These are phyloP conservation scores for Ascaphus truei DNA, from an alignment of 2,113 vertebrate genomes.

Conservation along the genomic window DNA sequence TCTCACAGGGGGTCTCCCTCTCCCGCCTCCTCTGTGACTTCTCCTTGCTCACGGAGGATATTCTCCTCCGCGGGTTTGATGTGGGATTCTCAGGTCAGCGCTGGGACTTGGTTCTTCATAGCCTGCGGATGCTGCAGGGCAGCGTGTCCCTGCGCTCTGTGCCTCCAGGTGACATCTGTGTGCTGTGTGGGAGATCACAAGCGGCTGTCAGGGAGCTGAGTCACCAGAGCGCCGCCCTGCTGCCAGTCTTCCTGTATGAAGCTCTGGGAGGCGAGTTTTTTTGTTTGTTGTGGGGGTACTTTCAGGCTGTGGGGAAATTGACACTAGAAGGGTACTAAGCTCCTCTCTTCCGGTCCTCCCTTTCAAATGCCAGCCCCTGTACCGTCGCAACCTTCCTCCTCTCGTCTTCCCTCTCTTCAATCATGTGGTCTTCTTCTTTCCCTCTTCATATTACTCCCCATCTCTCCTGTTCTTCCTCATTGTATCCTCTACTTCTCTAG, in stretches of 20 bases:
- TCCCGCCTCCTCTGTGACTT: constrained; percentile 74
- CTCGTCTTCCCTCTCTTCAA: too few species aligned
- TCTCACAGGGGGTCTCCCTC: constrained; percentile 70
- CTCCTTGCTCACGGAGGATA: constrained; percentile 76
- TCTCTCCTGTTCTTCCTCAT: too few species aligned
- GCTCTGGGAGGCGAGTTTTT: constrained; percentile 73
- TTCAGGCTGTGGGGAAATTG: too few species aligned
- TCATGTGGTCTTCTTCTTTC: too few species aligned
- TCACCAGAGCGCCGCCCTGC: constrained; percentile 59
- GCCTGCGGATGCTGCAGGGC: constrained; percentile 62
- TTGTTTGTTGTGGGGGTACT: not conserved
- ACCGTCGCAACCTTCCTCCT: too few species aligned
- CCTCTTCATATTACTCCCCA: too few species aligned
- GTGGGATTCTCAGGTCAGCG: constrained; percentile 79
- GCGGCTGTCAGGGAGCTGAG: constrained; percentile 53
- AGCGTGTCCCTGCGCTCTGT: constrained; percentile 54
- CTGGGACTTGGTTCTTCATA: constrained; percentile 58
- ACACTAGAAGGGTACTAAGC: too few species aligned
- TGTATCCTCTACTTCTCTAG: too few species aligned
- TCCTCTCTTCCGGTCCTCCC: too few species aligned
- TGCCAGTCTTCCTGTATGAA: constrained; percentile 72
- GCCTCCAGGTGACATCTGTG: constrained; percentile 46
- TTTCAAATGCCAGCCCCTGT: too few species aligned
- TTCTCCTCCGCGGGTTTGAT: constrained; percentile 71
- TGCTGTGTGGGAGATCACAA: constrained; percentile 44